Conservation (phyloP, 2,888 invertebrate species). For the Oligia latruncula region DNA sequence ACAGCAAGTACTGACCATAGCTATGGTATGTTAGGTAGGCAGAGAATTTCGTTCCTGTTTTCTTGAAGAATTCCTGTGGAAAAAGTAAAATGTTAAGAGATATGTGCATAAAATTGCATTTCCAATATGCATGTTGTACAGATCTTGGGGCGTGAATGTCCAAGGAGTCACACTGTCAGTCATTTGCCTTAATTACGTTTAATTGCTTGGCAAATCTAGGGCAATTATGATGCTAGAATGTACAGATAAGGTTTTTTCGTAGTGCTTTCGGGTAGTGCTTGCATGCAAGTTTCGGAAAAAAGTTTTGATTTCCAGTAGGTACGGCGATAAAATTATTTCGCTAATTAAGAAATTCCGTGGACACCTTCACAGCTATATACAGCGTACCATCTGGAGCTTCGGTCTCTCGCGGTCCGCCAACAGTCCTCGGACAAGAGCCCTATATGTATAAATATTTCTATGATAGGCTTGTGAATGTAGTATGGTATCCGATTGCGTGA, state of each 20-base stretch:
- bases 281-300: neutral
- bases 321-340: neutral
- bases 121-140: neutral
- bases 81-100: conserved; percentile 12
- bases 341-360: neutral
- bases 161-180: conserved; percentile 3
- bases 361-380: neutral
- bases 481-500: neutral
- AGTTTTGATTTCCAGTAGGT: neutral
- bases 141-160: conserved; percentile 4
- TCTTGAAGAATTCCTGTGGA: conserved; percentile 88
- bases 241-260: conserved; percentile 10
- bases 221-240: conserved; percentile 22
- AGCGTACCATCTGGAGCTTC: neutral
- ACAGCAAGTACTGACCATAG: conserved; percentile 95
- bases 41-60: conserved; percentile 90
- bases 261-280: conserved; percentile 5
- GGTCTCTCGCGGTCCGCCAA: too few relatives aligned
- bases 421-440: neutral
- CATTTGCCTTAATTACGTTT: conserved; percentile 7
- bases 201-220: conserved; percentile 14
- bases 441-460: neutral
- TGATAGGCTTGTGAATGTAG: neutral
- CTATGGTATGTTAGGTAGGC: conserved; percentile 95
- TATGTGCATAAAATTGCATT: conserved; percentile 16